phyloP scores from a whole-genome alignment of 1,140 invertebrate genomes.

The Macrotrachela quadricornifera region DNA sequence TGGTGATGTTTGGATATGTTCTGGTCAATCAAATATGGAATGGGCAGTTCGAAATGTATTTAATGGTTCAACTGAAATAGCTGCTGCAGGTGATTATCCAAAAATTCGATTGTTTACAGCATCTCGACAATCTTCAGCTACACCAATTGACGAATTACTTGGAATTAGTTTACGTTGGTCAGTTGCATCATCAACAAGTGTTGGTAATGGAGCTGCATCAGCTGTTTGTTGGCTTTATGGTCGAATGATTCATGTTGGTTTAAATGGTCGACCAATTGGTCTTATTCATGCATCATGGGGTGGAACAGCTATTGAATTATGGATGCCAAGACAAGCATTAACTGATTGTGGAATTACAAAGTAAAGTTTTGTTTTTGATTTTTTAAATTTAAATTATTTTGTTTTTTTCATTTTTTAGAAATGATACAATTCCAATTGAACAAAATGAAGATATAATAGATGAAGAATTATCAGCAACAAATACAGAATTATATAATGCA shows the following conservation, averaged over 20 bases:
- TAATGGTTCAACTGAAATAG: background rate
- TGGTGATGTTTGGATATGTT: constrained; percentile 25
- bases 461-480: too few relatives aligned
- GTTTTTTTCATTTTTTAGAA: too few relatives aligned
- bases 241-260: constrained; percentile 13
- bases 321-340: constrained; percentile 17
- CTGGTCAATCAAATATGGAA: constrained; percentile 25
- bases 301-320: constrained; percentile 20
- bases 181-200: background rate
- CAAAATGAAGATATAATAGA: too few relatives aligned
- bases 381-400: too few relatives aligned
- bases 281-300: constrained; percentile 18
- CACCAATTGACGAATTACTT: background rate
- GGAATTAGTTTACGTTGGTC: background rate
- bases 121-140: background rate
- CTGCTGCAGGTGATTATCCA: background rate
- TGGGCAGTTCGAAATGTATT: constrained; percentile 9
- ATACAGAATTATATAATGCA: constrained; percentile 17
- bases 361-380: too few relatives aligned
- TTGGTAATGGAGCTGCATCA: constrained; percentile 7
- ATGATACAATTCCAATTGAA: too few relatives aligned
- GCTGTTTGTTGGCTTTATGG: constrained; percentile 23
- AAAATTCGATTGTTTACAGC: background rate
- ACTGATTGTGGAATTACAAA: constrained; percentile 12
- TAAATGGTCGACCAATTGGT: constrained; percentile 17